Percentiles rank a stretch among this genome's conserved stretches.
Conservation (phyloP, 2,888 invertebrate genomes). For the Glaucopsyche alexis region DNA sequence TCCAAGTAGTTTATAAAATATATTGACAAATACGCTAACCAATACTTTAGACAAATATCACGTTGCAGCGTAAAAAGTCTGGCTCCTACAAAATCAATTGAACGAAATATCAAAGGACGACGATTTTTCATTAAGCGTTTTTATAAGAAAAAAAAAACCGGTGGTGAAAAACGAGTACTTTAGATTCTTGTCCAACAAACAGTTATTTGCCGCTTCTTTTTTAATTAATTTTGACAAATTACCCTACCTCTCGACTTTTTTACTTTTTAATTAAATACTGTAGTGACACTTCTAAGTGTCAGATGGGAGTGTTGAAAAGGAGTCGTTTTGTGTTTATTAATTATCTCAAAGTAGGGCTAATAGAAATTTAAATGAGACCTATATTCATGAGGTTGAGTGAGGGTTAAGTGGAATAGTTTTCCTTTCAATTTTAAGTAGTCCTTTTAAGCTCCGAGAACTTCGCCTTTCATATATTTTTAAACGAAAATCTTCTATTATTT, state of each 20-base stretch:
- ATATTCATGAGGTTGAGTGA: slow-evolving; percentile 35
- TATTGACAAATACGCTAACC: too few relatives aligned
- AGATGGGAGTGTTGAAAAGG: slow-evolving; percentile 56
- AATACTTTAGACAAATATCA: neutral
- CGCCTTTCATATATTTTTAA: slow-evolving; percentile 24
- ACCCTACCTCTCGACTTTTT: slow-evolving; percentile 72
- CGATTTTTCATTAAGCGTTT: slow-evolving; percentile 38
- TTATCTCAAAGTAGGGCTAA: slow-evolving; percentile 47
- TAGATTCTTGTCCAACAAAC: slow-evolving; percentile 58
- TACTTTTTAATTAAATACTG: slow-evolving; percentile 77
- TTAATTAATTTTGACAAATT: slow-evolving; percentile 81
- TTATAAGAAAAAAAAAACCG: slow-evolving; percentile 54
- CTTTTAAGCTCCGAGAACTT: slow-evolving; percentile 23
- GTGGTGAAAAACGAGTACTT: slow-evolving; percentile 52
- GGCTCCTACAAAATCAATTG: neutral
- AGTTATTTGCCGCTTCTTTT: slow-evolving; percentile 65
- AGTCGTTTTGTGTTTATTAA: slow-evolving; percentile 59
- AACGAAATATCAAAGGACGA: slow-evolving; percentile 23
- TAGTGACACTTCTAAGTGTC: slow-evolving; percentile 63
- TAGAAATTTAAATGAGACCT: slow-evolving; percentile 38
- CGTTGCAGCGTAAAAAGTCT: neutral
- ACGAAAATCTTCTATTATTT: slow-evolving; percentile 20
- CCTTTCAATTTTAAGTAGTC: slow-evolving; percentile 35
- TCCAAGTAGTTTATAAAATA: too few relatives aligned
- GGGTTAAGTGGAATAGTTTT: slow-evolving; percentile 37